A percentile compares a stretch with the other conserved stretches of the same genome.
phyloP scores from a whole-genome alignment of 2,888 invertebrate species.

The Colostygia pectinataria region DNA sequence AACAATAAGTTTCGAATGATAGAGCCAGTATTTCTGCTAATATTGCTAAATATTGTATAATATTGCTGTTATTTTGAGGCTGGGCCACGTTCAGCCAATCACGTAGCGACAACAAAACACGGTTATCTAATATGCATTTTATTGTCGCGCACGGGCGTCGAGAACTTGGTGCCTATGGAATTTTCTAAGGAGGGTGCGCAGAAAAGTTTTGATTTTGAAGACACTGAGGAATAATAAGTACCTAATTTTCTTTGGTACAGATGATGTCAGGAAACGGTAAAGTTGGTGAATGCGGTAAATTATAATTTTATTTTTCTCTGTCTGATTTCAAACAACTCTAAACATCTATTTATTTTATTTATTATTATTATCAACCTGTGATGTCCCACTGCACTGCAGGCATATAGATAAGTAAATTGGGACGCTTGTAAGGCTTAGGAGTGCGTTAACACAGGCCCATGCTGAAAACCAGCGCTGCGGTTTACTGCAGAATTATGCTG shows the following conservation, averaged over 20 bases:
- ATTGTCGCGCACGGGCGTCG: conserved; percentile 64
- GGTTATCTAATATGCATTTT: conserved; percentile 81
- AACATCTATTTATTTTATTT: no score
- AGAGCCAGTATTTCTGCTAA: conserved; percentile 43
- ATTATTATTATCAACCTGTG: no score
- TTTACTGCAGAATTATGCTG: no score
- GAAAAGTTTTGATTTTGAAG: conserved; percentile 30
- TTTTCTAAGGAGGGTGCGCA: conserved; percentile 50
- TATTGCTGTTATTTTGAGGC: conserved; percentile 23
- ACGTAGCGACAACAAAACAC: conserved; percentile 76
- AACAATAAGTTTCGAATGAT: conserved; percentile 39
- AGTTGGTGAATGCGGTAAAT: no score
- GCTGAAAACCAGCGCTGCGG: no score
- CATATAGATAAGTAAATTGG: no score
- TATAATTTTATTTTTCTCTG: no score
- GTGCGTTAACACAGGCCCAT: no score
- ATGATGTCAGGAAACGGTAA: no score
- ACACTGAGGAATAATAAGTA: background rate
- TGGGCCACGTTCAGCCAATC: conserved; percentile 57
- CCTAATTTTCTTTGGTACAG: background rate
- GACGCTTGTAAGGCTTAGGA: no score
- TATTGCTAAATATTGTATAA: conserved; percentile 30
- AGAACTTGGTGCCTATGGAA: conserved; percentile 49
- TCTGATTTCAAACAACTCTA: no score
- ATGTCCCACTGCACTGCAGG: no score